A percentile compares a stretch with the other conserved stretches of the same genome.
These are phyloP conservation scores for Aphelinus atriplicis DNA, from an alignment of 1,140 invertebrate species.

Conservation along the genomic window DNA sequence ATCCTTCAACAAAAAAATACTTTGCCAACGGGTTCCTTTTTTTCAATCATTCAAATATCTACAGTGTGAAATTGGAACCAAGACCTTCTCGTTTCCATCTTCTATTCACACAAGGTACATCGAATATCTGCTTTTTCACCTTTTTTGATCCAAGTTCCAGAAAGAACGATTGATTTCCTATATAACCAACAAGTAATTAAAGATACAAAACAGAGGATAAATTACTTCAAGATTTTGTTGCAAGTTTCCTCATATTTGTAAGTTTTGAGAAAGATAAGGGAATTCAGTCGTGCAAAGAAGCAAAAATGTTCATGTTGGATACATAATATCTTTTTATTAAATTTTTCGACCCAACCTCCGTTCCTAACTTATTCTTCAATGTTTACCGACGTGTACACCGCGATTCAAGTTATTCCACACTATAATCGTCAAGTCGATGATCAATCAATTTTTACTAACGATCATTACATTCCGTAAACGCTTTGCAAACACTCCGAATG, in stretches of 20 bases:
- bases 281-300: neutral
- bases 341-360: neutral
- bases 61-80: slow-evolving; percentile 25
- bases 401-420: too few species aligned
- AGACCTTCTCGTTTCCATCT: neutral
- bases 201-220: neutral
- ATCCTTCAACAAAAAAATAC: slow-evolving; percentile 21
- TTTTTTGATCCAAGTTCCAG: neutral
- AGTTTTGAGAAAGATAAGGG: neutral
- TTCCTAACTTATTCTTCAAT: neutral
- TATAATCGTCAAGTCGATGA: too few species aligned
- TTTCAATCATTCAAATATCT: slow-evolving; percentile 30
- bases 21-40: neutral
- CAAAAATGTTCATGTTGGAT: neutral
- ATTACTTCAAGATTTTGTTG: too few species aligned
- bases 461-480: neutral
- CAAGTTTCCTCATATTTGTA: too few species aligned
- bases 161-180: neutral
- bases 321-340: neutral
- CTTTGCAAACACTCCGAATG: slow-evolving; percentile 1
- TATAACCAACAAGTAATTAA: slow-evolving; percentile 1
- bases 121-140: neutral
- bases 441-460: neutral
- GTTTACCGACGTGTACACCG: too few species aligned
- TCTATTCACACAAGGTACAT: neutral